Percentiles rank a stretch among this genome's conserved stretches.
These are phyloP conservation scores for Cephus pygmeus DNA, from an alignment of 2,888 invertebrate genomes.

Conservation along the genomic window DNA sequence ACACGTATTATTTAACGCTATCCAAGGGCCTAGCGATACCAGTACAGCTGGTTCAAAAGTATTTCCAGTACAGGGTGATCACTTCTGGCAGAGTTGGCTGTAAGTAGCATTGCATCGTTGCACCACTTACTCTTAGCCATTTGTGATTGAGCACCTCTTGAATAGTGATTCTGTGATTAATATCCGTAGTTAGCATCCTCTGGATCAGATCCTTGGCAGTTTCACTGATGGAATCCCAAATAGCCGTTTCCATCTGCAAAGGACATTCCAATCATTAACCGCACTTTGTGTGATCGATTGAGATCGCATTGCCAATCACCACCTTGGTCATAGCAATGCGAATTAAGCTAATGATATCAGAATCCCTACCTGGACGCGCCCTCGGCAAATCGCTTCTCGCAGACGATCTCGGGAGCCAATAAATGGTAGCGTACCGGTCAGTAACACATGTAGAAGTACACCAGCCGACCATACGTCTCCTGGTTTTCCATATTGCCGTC, in stretches of 20 bases:
- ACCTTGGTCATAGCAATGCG: not conserved
- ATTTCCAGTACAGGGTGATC: not conserved
- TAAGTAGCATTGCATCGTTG: not conserved
- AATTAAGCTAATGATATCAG: not conserved
- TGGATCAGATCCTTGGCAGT: conserved; percentile 95
- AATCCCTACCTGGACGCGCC: conserved; percentile 78
- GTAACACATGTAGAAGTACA: conserved; percentile 90
- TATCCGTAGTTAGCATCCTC: conserved; percentile 93
- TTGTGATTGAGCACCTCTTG: conserved; percentile 96
- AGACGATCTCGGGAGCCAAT: conserved; percentile 93
- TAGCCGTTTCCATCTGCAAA: conserved; percentile 84
- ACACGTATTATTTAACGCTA: not conserved
- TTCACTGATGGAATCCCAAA: conserved; percentile 94
- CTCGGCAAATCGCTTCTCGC: conserved; percentile 90
- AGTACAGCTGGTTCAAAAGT: not conserved
- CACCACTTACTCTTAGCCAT: conserved; percentile 88
- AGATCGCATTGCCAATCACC: not conserved
- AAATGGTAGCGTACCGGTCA: conserved; percentile 95
- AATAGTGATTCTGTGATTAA: conserved; percentile 91
- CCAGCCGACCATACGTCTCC: conserved; percentile 99
- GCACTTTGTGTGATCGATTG: not conserved
- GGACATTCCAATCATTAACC: conserved; percentile 22
- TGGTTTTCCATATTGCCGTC: conserved; percentile 91
- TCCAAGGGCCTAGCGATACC: too few species aligned
- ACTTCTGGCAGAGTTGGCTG: not conserved